Evolutionary conservation across 64 coral and sea anemone genomes (phyloP).

Genomic region (Hydrozoanthus tunicans): DNA sequence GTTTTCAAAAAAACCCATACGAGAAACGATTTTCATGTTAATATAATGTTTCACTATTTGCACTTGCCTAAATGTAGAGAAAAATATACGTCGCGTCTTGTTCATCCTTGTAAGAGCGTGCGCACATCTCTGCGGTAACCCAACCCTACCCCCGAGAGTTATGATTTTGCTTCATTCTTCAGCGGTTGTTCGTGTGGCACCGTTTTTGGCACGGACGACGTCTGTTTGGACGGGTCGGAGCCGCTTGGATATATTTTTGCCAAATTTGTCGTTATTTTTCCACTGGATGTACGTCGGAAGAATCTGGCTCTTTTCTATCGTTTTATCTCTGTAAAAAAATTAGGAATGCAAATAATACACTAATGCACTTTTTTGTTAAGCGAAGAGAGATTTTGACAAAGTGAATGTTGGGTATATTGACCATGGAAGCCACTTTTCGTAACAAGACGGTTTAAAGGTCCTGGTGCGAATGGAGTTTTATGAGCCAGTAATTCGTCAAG

Average conservation of each 20-base stretch:
- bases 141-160: no score
- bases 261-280: slow-evolving; percentile 29
- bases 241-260: neutral
- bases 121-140: no score
- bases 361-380: neutral
- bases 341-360: neutral
- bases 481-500: slow-evolving; percentile 58
- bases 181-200: slow-evolving; percentile 5
- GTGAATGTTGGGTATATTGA: slow-evolving; percentile 2
- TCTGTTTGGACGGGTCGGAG: neutral
- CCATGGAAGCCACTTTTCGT: slow-evolving; percentile 2
- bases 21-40: no score
- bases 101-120: no score
- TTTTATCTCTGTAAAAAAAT: neutral
- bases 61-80: no score
- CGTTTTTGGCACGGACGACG: neutral
- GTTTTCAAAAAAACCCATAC: no score
- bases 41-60: no score
- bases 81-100: no score
- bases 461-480: slow-evolving; percentile 80
- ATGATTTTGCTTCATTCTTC: neutral
- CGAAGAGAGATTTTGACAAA: neutral
- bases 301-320: neutral
- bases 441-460: neutral
- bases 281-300: neutral